These are phyloP conservation scores for Tipula confusa DNA, from an alignment of 2,888 invertebrate genomes.

Conservation along the genomic window DNA sequence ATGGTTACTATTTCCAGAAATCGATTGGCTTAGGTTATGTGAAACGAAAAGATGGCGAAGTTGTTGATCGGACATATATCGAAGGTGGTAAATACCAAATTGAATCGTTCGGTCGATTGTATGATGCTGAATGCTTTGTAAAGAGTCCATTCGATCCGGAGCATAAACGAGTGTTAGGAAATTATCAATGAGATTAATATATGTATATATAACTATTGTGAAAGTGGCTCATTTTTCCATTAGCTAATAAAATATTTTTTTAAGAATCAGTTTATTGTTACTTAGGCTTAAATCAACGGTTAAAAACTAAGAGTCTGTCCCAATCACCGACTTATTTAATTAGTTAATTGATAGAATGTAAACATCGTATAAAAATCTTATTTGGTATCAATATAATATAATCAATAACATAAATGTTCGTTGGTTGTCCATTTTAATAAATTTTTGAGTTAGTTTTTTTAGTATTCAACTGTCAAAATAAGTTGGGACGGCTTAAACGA, in stretches of 20 bases:
- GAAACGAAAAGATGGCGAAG: constrained; percentile 54
- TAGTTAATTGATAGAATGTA: too few relatives aligned
- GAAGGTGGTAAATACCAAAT: constrained; percentile 70
- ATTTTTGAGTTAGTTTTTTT: too few relatives aligned
- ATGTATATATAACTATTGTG: neutral
- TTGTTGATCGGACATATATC: constrained; percentile 63
- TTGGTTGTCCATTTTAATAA: too few relatives aligned
- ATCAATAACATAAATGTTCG: too few relatives aligned
- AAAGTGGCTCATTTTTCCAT: neutral
- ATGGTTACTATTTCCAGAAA: constrained; percentile 57
- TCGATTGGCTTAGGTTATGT: constrained; percentile 59
- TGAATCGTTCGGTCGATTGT: constrained; percentile 70
- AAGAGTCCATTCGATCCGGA: constrained; percentile 79
- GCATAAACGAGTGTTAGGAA: constrained; percentile 68
- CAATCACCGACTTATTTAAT: too few relatives aligned
- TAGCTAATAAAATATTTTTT: constrained; percentile 20
- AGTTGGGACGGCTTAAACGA: too few relatives aligned
- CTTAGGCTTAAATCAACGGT: neutral
- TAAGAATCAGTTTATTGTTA: neutral
- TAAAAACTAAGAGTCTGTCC: too few relatives aligned
- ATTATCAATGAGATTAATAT: constrained; percentile 52
- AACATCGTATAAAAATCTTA: too few relatives aligned
- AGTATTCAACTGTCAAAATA: too few relatives aligned
- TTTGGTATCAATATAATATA: too few relatives aligned
- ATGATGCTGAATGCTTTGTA: constrained; percentile 65